Evolutionary conservation across 2,888 invertebrate species (phyloP).

Genomic region (Tachina fera): DNA sequence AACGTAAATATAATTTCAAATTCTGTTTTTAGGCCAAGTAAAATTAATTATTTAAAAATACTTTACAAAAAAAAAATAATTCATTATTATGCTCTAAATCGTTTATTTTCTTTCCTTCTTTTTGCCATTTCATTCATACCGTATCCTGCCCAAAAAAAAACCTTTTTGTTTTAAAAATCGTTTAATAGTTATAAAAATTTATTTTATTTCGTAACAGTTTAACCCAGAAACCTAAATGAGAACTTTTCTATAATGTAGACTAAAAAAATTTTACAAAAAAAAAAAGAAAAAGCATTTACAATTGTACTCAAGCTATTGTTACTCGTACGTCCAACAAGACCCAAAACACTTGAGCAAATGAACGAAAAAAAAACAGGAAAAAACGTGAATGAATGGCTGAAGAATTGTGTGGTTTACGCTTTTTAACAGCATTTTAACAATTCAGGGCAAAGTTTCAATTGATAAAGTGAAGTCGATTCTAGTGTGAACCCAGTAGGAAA

Average conservation of each 20-base stretch:
- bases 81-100: too few species aligned
- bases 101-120: not conserved
- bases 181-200: constrained; percentile 22
- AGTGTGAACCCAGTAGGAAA: not conserved
- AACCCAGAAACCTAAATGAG: constrained; percentile 36
- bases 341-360: constrained; percentile 28
- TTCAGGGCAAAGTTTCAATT: not conserved
- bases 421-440: constrained; percentile 35
- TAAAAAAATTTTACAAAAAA: not conserved
- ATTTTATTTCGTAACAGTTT: constrained; percentile 40
- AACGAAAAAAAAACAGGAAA: not conserved
- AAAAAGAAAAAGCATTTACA: not conserved
- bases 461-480: not conserved
- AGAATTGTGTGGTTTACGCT: constrained; percentile 32
- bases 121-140: not conserved
- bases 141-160: not conserved
- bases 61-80: too few species aligned
- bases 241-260: constrained; percentile 10
- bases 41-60: too few species aligned
- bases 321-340: constrained; percentile 2
- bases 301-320: constrained; percentile 32
- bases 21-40: too few species aligned
- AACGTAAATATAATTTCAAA: too few species aligned
- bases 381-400: not conserved
- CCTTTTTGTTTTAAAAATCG: constrained; percentile 14